Base-by-base conservation (phyloP, 1,140 invertebrate genomes). In the Fopius arisanus region DNA sequence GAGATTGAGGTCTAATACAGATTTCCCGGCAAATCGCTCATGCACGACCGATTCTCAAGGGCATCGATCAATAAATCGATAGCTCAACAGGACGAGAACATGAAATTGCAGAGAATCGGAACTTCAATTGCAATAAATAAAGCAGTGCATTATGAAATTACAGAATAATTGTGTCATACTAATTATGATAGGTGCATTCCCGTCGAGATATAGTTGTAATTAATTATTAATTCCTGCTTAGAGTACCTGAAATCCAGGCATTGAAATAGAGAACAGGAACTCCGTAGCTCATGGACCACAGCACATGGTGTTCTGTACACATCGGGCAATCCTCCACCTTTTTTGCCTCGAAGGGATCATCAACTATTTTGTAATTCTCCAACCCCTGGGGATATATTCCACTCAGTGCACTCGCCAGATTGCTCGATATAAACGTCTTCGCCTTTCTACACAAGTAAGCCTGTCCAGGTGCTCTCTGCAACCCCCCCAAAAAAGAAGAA, bases 251-350 rank as follows among this genome's bases (percentile, higher is more conserved):
- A 73, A 84, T 84, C 84, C 88, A 90, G 28, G 83, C 86, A 78
- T 91, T 90, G 75, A 91, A 90, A 77, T 89, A 91, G 16, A 92
- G 79, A 2, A 91, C 86, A 31, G 91, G 91, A 7, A 91, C 90
- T 48, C 81, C 73, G 77, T 90, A 91, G 76, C 89, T 90, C 68
- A 87, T 81, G 70, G 89, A 91, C 86, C 90, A 91, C 2, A 91
- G 73, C 65, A 92, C 67, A 40, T 89, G 87, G 80, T 89, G 84
- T 82, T 90, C 87, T 9, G 77, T 76, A 23, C 85, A 77, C 37
- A 88, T 75, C 63, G 86, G 85, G 69, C 71, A 82, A 59, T 85
- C 82, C 43, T 41, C 7, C 7, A 33, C 59, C 59, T 14, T 72
- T 67, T 59, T 74, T 77, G 81, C 83, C 72, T 86, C 86, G 71